Evolutionary conservation across 2,888 invertebrate genomes (phyloP), one percentile per base, ranked within the genome.

Genomic region (Norana najaformis): DNA sequence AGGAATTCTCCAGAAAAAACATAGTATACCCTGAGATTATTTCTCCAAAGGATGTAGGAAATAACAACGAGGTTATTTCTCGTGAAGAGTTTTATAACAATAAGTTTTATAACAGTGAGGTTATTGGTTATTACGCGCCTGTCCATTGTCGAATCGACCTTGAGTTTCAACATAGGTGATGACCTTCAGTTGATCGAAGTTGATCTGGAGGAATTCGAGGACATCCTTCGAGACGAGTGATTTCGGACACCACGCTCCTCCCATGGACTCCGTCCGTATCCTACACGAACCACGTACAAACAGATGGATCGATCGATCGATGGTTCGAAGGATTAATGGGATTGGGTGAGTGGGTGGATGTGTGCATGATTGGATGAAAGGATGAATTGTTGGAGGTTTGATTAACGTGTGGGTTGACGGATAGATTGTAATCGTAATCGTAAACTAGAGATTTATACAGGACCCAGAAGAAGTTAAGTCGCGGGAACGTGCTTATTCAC

Each of bases 221-320:
- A 69, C 69, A 69, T 69, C 69, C 69, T n/a, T 30, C n/a, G 69
- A 69, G 30, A 69, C 69, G 69, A 69, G 69, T 69, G 69, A 69
- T n/a, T 69, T 69, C 69, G 69, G 69, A 69, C 69, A 69, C 69
- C 69, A 69, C n/a, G 69, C 69, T n/a, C 69, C 69, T n/a, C 69
- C 69, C 69, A 69, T 3, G 1, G 69, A n/a, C 69, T 69, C 69
- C 69, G 69, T 69, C n/a, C 69, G 3, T n/a, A 69, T 69, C 69
- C 69, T 69, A 69, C 69, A 69, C 30, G 69, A 69, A n/a, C 69
- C 69, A 69, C 69, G 69, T 1, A 47, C 20, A 23, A 16, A 69
- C 69, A n/a, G n/a, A 69, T 69, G 69, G 69, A 69, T n/a, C 30
- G 69, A n/a, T 69, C 30, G 30, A 69, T n/a, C 30, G 69, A 16